Evolutionary conservation across 92 coral and sea anemone genomes (phyloP), one percentile per base, ranked within the genome.

Genomic region (Porites evermanni): DNA sequence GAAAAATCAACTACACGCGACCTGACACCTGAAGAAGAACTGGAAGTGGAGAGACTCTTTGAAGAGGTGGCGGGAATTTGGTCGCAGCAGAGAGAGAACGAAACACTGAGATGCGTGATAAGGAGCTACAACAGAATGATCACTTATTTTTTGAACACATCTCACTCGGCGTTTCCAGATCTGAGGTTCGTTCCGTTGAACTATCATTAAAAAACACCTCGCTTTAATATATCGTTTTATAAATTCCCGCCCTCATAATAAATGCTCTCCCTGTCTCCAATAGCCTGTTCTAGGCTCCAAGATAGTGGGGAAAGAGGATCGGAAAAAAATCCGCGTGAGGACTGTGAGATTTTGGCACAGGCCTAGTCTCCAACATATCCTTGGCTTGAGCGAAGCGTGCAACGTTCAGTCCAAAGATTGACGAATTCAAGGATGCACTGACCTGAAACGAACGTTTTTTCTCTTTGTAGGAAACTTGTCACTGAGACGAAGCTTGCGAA

Each of bases 111-210:
- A 53, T 68, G 83, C 79, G 58, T 69, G 52, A 93, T 84, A 20
- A 79, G 96, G 44, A 65, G 81, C 38, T 63, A 66, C 67, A 93
- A 63, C 60, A 83, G 94, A 64, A 60, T 53, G 20, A 93, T 93
- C 53, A 78, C 53, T 19, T 78, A 54, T 63, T 80, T 79, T 76
- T 66, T 93, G 12, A 74, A 71, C 61, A 63, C 94, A 69, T 64
- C 90, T 52, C 84, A 94, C 66, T 56, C 79, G 38, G 75, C 53
- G 38, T 93, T 80, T 54, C 96, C 96, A 12, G 93, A 93, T 67
- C 16, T 82, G 53, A 47, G 91, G 95, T 93, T 59, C 19, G 83
- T 53, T 12, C 19, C 19, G 51, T 17, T 17, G 18, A 12, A 1
- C 12, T 8, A 24, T 24, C 26, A 24, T 24, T 24, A 24, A 24